These are phyloP conservation scores for Sylvilagus bachmani DNA, from an alignment of 2,113 vertebrate species.

Conservation along the genomic window DNA sequence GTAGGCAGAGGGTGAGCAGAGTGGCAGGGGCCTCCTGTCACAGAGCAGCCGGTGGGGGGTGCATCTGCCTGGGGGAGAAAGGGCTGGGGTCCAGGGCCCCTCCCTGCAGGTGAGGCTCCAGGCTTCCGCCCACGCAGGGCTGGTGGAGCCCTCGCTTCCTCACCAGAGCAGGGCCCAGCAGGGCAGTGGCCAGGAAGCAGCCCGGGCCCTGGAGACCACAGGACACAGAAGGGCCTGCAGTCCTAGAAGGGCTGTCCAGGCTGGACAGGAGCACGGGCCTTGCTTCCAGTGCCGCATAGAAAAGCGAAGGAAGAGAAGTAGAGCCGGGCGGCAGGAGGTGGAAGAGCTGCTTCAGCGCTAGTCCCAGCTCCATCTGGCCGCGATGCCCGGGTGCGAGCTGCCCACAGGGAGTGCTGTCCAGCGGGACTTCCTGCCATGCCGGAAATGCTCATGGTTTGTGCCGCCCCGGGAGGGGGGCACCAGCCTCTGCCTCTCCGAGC, in stretches of 20 bases:
- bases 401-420: background rate
- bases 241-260: background rate
- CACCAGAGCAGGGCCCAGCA: background rate
- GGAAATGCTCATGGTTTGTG: background rate
- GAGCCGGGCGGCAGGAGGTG: too few species aligned
- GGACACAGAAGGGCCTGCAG: background rate
- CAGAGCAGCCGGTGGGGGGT: background rate
- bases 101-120: background rate
- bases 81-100: background rate
- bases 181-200: background rate
- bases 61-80: background rate
- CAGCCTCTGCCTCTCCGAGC: background rate
- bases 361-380: fast-evolving
- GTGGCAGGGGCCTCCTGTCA: background rate
- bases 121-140: background rate
- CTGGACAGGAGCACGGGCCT: background rate
- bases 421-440: background rate
- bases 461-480: background rate
- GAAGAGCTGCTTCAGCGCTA: background rate
- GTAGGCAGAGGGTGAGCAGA: background rate
- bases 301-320: background rate
- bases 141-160: background rate
- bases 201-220: background rate
- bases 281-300: background rate
- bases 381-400: background rate